A percentile compares a stretch with the other conserved stretches of the same genome.
phyloP scores from a whole-genome alignment of 2,113 vertebrate genomes.

The Eudorcas thomsonii region DNA sequence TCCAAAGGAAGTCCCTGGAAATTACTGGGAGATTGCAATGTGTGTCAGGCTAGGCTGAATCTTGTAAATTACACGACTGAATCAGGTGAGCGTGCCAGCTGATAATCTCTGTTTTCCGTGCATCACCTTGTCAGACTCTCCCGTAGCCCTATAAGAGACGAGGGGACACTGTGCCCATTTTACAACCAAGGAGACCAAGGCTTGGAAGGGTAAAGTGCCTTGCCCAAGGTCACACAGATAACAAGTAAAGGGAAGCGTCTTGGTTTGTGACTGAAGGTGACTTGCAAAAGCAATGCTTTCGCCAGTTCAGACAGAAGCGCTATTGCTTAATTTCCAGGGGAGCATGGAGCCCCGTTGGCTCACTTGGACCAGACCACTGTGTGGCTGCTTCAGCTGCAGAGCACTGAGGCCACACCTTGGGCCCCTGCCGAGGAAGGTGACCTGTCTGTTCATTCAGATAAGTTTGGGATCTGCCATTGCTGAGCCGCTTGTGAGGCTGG shows the following conservation, averaged over 20 bases:
- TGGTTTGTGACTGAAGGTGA: neutral
- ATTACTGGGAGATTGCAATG: neutral
- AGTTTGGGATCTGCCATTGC: neutral
- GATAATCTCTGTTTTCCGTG: neutral
- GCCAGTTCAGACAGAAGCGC: neutral
- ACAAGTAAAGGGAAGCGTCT: neutral
- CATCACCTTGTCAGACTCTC: neutral
- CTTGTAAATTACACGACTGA: neutral
- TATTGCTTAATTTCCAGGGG: neutral
- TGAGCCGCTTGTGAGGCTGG: neutral
- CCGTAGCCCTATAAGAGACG: neutral
- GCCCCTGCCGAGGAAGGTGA: neutral
- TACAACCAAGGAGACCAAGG: neutral
- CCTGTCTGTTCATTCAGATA: neutral
- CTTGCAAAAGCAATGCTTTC: neutral
- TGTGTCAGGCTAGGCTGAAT: neutral
- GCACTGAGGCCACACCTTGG: neutral
- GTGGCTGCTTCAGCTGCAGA: neutral
- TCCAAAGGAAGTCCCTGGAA: neutral
- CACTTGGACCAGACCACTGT: neutral
- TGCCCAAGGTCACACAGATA: neutral
- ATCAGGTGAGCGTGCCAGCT: neutral
- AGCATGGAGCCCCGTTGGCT: neutral
- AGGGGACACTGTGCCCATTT: neutral
- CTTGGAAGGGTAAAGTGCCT: neutral